phyloP scores from a whole-genome alignment of 1,140 invertebrate species.

The Pemphigus obesinymphae region DNA sequence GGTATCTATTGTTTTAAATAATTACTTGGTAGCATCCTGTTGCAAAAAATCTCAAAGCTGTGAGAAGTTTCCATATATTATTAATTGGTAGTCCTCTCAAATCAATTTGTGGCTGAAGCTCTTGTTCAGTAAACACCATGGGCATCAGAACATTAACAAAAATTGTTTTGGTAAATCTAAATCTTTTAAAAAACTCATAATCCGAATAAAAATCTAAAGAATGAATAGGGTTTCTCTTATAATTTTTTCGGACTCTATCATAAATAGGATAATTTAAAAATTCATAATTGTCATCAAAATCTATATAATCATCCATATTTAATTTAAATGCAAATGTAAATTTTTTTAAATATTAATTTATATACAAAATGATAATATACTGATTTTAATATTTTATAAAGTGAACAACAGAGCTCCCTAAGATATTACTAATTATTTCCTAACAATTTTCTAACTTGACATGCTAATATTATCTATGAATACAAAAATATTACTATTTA shows the following conservation, averaged over 20 bases:
- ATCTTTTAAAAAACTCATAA: slow-evolving; percentile 7
- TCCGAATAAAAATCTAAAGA: background rate
- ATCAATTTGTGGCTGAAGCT: background rate
- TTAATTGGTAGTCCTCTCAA: background rate
- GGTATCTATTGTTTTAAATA: background rate
- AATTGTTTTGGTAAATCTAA: background rate
- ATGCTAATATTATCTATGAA: background rate
- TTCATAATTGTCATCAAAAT: background rate
- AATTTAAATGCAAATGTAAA: too few relatives aligned
- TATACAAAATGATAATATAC: background rate
- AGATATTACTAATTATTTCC: background rate
- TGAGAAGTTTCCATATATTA: background rate
- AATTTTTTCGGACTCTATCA: background rate
- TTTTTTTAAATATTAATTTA: background rate
- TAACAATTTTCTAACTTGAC: background rate
- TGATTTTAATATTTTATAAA: background rate
- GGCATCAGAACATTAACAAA: background rate
- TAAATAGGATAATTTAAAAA: background rate
- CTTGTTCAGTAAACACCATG: too few relatives aligned
- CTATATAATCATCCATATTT: slow-evolving; percentile 7
- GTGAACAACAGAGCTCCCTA: background rate
- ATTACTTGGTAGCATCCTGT: slow-evolving; percentile 7
- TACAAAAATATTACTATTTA: background rate
- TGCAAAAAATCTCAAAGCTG: background rate
- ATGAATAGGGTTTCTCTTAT: background rate